These are phyloP conservation scores for Paramormyrops kingsleyae DNA, from an alignment of 2,113 vertebrate species.

Conservation along the genomic window DNA sequence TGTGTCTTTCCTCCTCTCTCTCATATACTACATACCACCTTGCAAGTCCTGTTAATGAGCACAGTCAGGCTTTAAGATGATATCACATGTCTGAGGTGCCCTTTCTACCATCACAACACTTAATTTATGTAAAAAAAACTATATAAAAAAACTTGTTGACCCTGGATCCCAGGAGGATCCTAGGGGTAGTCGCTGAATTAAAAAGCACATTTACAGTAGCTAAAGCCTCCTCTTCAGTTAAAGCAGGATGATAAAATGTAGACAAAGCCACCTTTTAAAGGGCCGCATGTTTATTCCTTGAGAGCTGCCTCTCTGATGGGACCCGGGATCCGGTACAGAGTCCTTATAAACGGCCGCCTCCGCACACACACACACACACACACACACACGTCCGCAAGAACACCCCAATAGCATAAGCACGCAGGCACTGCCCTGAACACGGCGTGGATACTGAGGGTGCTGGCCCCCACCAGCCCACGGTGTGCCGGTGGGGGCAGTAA, in stretches of 20 bases:
- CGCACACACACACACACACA: neutral
- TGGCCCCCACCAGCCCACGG: neutral
- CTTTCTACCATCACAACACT: neutral
- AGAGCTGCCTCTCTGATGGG: slow-evolving; percentile 17
- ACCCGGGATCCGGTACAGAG: neutral
- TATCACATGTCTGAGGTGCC: neutral
- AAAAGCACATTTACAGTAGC: slow-evolving; percentile 32
- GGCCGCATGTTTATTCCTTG: slow-evolving; percentile 28
- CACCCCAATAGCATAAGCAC: neutral
- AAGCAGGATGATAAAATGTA: slow-evolving; percentile 52
- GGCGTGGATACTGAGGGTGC: neutral
- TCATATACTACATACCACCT: neutral
- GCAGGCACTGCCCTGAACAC: neutral
- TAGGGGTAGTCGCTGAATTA: slow-evolving; percentile 39
- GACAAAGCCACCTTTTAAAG: slow-evolving; percentile 40
- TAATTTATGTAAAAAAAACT: neutral
- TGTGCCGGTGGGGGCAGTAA: neutral
- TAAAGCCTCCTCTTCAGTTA: slow-evolving; percentile 48
- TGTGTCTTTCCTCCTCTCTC: neutral
- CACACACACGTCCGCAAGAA: slow-evolving; percentile 10
- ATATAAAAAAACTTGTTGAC: neutral
- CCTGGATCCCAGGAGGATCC: slow-evolving; percentile 49
- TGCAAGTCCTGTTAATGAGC: neutral
- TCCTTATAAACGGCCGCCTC: neutral
- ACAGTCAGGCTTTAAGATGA: neutral